These are phyloP conservation scores for Chaetodon trifascialis DNA, from an alignment of 2,113 vertebrate species.

Conservation along the genomic window DNA sequence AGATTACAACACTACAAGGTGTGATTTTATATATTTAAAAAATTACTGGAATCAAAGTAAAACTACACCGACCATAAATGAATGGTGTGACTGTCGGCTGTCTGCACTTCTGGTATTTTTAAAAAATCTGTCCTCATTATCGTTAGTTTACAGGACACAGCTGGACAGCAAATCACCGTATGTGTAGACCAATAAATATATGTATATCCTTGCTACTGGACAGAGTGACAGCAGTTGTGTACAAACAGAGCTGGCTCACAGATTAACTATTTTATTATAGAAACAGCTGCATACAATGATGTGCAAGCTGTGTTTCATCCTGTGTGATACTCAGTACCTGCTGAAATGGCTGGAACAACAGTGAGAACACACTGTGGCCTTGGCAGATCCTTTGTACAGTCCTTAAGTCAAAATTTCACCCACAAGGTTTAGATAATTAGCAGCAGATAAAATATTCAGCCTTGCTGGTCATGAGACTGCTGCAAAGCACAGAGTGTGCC, in stretches of 20 bases:
- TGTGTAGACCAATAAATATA: constrained; percentile 39
- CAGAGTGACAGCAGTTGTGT: constrained; percentile 26
- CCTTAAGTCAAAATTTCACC: constrained; percentile 43
- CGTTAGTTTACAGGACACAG: constrained; percentile 47
- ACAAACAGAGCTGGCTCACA: constrained; percentile 34
- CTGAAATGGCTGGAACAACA: background rate
- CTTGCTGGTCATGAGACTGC: constrained; percentile 17
- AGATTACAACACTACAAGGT: background rate
- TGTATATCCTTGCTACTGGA: background rate
- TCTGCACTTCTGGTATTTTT: constrained; percentile 28
- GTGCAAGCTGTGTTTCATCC: background rate
- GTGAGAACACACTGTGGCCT: constrained; percentile 17
- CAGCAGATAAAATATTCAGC: constrained; percentile 52
- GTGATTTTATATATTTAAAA: background rate
- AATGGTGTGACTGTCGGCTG: constrained; percentile 1
- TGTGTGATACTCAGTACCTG: constrained; percentile 6
- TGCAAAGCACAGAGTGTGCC: background rate
- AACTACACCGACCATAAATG: background rate
- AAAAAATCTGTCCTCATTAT: constrained; percentile 59
- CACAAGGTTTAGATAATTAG: constrained; percentile 54
- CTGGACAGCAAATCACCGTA: constrained; percentile 62
- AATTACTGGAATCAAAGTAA: background rate
- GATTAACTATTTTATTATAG: constrained; percentile 36
- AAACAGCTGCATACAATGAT: constrained; percentile 13
- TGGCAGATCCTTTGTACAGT: constrained; percentile 41